Conservation (phyloP, 1,140 invertebrate species). For the Glossosoma conforme region DNA sequence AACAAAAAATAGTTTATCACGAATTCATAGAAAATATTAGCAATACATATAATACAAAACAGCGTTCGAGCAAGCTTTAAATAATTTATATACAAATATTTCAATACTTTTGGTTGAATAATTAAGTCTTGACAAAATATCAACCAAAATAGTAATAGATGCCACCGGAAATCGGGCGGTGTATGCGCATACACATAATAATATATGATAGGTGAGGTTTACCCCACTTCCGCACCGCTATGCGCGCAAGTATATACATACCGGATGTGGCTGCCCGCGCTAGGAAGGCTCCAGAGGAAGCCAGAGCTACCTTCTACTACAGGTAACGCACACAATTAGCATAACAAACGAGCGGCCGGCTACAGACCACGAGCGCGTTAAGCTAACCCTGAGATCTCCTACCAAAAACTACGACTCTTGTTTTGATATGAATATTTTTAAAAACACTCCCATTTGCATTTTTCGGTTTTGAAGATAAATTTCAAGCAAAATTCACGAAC, state of each 20-base stretch:
- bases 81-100: too few relatives aligned
- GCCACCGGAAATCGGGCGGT: too few relatives aligned
- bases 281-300: slow-evolving; percentile 4
- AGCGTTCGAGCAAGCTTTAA: too few relatives aligned
- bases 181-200: too few relatives aligned
- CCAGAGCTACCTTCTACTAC: too few relatives aligned
- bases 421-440: slow-evolving; percentile 11
- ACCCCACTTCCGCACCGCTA: background rate
- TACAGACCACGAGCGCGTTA: slow-evolving; percentile 3
- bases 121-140: too few relatives aligned
- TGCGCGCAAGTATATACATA: too few relatives aligned
- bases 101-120: too few relatives aligned
- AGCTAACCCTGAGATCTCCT: slow-evolving; percentile 17
- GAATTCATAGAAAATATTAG: too few relatives aligned
- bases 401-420: slow-evolving; percentile 6
- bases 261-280: slow-evolving; percentile 7
- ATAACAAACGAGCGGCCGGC: slow-evolving; percentile 27
- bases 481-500: background rate
- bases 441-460: slow-evolving; percentile 5
- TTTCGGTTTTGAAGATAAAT: background rate
- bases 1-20: too few relatives aligned
- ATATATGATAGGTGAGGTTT: background rate
- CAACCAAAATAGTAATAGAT: too few relatives aligned
- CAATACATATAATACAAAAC: too few relatives aligned
- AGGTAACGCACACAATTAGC: slow-evolving; percentile 28